A percentile compares a stretch with the other conserved stretches of the same genome.
Conservation (phyloP, 2,797 vertebrate species). For the Myotis pilosus region DNA sequence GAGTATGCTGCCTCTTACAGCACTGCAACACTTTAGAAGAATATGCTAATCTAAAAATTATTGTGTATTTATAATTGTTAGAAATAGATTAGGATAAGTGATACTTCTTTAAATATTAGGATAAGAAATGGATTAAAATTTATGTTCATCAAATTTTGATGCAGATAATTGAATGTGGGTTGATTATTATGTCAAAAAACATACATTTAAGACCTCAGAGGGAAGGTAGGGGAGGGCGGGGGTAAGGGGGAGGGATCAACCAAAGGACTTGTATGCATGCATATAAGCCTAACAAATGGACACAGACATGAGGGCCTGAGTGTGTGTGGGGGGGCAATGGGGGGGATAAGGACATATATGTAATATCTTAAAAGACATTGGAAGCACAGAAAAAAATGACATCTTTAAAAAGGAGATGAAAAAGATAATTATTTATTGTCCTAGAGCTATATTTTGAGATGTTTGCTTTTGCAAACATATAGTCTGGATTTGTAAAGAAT, state of each 20-base stretch:
- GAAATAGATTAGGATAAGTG: slow-evolving; percentile 15
- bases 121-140: slow-evolving; percentile 28
- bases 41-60: not conserved
- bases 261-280: too few relatives aligned
- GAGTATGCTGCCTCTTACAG: not conserved
- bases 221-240: too few relatives aligned
- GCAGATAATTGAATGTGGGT: not conserved
- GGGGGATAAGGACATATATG: too few relatives aligned
- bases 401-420: not conserved
- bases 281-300: too few relatives aligned
- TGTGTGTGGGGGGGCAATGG: too few relatives aligned
- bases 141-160: not conserved
- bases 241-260: too few relatives aligned
- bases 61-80: not conserved
- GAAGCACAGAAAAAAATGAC: not conserved
- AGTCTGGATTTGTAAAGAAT: not conserved
- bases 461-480: not conserved
- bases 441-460: slow-evolving; percentile 10
- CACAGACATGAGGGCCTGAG: too few relatives aligned
- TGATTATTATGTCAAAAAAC: slow-evolving; percentile 6
- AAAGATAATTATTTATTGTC: not conserved
- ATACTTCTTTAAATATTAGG: not conserved
- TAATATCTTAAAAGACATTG: not conserved
- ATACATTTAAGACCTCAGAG: not conserved
- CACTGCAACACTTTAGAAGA: not conserved